Conservation (phyloP, 2,888 invertebrate genomes). For the Cephus pulcher region DNA sequence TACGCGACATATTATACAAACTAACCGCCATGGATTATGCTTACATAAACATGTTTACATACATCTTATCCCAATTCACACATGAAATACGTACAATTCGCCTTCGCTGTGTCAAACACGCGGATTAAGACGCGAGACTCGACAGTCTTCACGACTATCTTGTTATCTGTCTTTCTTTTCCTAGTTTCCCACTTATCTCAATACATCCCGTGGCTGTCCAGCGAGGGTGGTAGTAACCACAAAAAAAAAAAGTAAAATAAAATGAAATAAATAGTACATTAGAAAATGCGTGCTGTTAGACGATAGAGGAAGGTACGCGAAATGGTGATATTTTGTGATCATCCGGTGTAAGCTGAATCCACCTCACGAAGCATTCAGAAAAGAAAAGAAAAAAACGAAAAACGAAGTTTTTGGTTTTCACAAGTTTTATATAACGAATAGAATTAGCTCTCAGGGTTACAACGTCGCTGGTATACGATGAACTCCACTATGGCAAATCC, state of each 20-base stretch:
- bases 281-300: conserved; percentile 14
- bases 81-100: not conserved
- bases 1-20: conserved; percentile 14
- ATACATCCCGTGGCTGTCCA: not conserved
- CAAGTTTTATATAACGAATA: not conserved
- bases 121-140: not conserved
- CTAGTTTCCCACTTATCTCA: not conserved
- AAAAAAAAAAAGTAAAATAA: not conserved
- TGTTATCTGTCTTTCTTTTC: not conserved
- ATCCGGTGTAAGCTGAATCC: conserved; percentile 26
- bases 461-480: conserved; percentile 1
- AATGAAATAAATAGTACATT: not conserved
- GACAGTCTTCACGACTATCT: not conserved
- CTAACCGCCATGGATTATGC: conserved; percentile 20
- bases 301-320: conserved; percentile 5
- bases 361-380: conserved; percentile 14
- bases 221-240: not conserved
- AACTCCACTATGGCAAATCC: not conserved
- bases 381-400: conserved; percentile 3
- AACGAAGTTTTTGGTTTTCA: not conserved
- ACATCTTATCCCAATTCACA: not conserved
- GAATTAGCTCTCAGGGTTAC: not conserved
- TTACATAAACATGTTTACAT: conserved; percentile 9
- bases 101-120: not conserved
- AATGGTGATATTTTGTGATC: conserved; percentile 32